Base-by-base conservation (phyloP, 2,797 vertebrate genomes). In the Amblyopsis hoosieri region DNA sequence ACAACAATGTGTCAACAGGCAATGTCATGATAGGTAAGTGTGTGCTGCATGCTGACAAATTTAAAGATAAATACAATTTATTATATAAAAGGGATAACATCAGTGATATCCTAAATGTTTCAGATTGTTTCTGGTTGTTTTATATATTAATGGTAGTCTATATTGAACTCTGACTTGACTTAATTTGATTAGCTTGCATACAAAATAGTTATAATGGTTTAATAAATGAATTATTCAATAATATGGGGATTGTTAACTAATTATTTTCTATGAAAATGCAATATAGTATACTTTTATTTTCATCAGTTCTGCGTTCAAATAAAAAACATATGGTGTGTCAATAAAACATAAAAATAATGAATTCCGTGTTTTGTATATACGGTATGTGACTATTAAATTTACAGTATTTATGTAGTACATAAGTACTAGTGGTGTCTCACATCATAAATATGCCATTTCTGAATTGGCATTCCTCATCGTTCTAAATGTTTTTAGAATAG, bases 401-500 rank as follows among this genome's bases (percentile, higher is more conserved):
- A 17, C 8, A 23, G 19, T 23, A 23, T 17, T 37, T 42, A 7
- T 37, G 10, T 42, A 15, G 14, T 37, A 12, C 7, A 31, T 57
- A 0, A 48, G 64, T 66, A 81, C 63, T 61, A 19, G 58, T 67
- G 62, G 55, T 46, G 45, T 63, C 56, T 62, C 45, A 56, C 57
- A 69, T 70, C 63, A 66, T 64, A 55, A 8, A 76, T 63, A 66
- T 77, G 69, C 77, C 71, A 72, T 70, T 54, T 0, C 7, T 19
- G 33, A 53, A 31, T 45, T 12, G 51, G 67, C 67, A 71, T 76
- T 67, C 55, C 74, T 74, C 66, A 66, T 62, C 62, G 62, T 60
- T 62, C 64, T 74, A 59, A 80, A 79, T 64, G 69, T 82, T 78
- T 79, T 67, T 62, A 67, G 86, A 90, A 81, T 74, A 79, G 75